A percentile compares a stretch with the other conserved stretches of the same genome.
Conservation (phyloP, 2,113 vertebrate genomes). For the Meriones unguiculatus region DNA sequence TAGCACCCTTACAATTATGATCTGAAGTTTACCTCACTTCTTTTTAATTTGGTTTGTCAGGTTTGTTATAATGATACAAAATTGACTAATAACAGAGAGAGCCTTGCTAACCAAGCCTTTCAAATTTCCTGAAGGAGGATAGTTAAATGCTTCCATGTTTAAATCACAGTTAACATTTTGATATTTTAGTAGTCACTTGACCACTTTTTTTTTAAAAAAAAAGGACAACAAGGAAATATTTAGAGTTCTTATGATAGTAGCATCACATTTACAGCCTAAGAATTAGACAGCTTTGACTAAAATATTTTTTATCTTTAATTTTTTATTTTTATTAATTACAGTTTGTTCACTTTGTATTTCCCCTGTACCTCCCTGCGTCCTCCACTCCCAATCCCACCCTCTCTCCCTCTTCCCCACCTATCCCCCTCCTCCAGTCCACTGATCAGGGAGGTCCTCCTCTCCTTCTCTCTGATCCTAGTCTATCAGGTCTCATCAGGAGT, state of each 20-base stretch:
- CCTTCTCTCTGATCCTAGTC: too few relatives aligned
- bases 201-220: background rate
- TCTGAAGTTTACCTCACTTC: background rate
- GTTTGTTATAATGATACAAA: background rate
- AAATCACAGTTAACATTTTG: background rate
- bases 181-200: background rate
- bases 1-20: background rate
- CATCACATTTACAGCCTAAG: background rate
- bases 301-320: too few relatives aligned
- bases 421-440: too few relatives aligned
- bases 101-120: background rate
- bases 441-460: too few relatives aligned
- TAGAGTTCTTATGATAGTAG: background rate
- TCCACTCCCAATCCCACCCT: too few relatives aligned
- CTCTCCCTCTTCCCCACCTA: too few relatives aligned
- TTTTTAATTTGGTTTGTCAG: background rate
- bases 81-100: background rate
- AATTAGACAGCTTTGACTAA: background rate
- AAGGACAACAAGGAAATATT: background rate
- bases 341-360: too few relatives aligned
- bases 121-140: background rate
- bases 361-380: too few relatives aligned
- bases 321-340: too few relatives aligned
- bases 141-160: background rate
- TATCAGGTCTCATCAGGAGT: too few relatives aligned